These are phyloP conservation scores for Tribolium castaneum DNA, from an alignment of 1,140 invertebrate species.

Conservation along the genomic window DNA sequence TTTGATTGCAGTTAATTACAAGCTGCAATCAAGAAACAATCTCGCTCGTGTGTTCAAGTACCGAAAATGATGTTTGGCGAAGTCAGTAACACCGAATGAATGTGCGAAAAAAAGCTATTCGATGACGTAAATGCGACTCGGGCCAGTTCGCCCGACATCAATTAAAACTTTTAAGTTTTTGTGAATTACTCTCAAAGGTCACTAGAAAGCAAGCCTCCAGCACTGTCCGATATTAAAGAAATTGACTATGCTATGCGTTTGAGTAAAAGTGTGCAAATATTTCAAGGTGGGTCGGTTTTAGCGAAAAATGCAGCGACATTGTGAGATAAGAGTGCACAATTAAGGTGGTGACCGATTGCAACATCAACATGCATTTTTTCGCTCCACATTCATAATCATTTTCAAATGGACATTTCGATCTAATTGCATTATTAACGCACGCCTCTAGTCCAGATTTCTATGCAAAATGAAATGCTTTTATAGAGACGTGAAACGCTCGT, in stretches of 20 bases:
- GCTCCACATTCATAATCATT: not conserved
- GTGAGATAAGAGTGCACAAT: conserved; percentile 8
- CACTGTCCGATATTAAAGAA: conserved; percentile 24
- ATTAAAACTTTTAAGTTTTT: not conserved
- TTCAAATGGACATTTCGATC: not conserved
- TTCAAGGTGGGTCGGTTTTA: conserved; percentile 16
- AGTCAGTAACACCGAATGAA: not conserved
- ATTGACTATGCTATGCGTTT: conserved; percentile 10
- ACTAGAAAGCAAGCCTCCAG: conserved; percentile 18
- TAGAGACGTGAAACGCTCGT: not conserved
- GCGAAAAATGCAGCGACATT: conserved; percentile 10
- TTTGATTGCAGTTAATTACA: too few species aligned
- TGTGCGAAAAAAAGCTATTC: not conserved
- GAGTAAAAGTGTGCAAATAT: conserved; percentile 30
- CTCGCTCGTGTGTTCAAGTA: not conserved
- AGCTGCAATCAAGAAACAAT: too few species aligned
- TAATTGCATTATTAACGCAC: not conserved
- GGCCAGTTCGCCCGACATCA: not conserved
- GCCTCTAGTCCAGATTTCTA: not conserved
- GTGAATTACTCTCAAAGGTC: conserved; percentile 20
- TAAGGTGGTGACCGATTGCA: conserved; percentile 4
- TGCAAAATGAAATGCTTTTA: not conserved
- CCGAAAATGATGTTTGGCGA: not conserved
- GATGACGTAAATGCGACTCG: not conserved
- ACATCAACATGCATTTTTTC: not conserved